Evolutionary conservation across 1,140 invertebrate genomes (phyloP), one percentile per base, ranked within the genome.

Genomic region (Drosophila nannoptera): DNA sequence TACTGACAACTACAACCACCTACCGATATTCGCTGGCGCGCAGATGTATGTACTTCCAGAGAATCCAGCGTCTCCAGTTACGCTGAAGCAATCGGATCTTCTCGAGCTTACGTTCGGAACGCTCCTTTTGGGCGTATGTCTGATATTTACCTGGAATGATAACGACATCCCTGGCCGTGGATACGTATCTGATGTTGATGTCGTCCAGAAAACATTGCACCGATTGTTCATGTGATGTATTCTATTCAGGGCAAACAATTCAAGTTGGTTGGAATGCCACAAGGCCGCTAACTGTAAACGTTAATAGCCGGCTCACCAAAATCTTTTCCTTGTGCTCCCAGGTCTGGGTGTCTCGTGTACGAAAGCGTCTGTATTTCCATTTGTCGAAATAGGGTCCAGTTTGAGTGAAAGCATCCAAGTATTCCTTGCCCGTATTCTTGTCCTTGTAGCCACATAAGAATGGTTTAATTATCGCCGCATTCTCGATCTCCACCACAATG

Each of bases 321-420:
- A 52, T 75, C 48, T 88, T 89, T 5, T 75, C 73, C 52, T 87
- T 88, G 0, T 42, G 67, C 43, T 87, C 80, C 71, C 64, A 67
- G 31, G 89, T 89, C 43, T 90, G 89, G 0, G 87, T 89, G 46
- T 89, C 88, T 78, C 88, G 60, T 52, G 78, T 48, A 73, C 78
- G 40, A 83, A 62, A 78, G 66, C 87, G 67, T 84, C 87, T 43
- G 66, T 69, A 42, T 62, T 90, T 88, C 29, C 58, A 56, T 49
- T 88, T 84, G 22, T 89, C 83, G 8, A 87, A 78, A 31, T 80
- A 77, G 1, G 92, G 92, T 9, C 91, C 91, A 8, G 93, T 93
- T 87, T 93, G 93, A 0, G 91, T 91, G 58, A 89, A 91, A 14
- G 92, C 92, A 77, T 93, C 91, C 48, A 92, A 82, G 77, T 92